Percentiles rank a stretch among this genome's conserved stretches.
Conservation (phyloP, 1,140 invertebrate species). For the Heliothis virescens region DNA sequence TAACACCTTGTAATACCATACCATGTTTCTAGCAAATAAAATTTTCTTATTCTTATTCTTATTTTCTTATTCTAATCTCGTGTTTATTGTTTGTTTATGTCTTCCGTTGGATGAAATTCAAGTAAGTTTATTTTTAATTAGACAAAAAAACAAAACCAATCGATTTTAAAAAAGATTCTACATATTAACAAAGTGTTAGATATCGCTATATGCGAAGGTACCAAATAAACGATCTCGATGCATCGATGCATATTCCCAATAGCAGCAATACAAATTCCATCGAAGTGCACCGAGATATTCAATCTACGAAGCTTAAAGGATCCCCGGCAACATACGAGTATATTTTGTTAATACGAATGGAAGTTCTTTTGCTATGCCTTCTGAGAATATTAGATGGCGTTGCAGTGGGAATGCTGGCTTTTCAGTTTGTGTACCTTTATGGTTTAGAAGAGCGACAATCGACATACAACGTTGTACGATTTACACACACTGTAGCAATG, state of each 20-base stretch:
- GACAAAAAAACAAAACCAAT: too few species aligned
- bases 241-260: constrained; percentile 26
- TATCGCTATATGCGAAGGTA: too few species aligned
- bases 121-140: too few species aligned
- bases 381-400: not conserved
- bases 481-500: constrained; percentile 4
- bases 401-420: not conserved
- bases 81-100: too few species aligned
- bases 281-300: constrained; percentile 28
- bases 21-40: too few species aligned
- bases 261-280: constrained; percentile 25
- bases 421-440: not conserved
- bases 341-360: not conserved
- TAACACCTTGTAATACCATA: too few species aligned
- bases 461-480: not conserved
- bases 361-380: not conserved
- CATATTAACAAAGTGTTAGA: too few species aligned
- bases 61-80: too few species aligned
- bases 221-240: constrained; percentile 5
- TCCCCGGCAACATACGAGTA: not conserved
- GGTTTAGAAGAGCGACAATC: not conserved
- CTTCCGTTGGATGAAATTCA: too few species aligned
- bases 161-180: too few species aligned
- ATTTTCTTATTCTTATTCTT: too few species aligned
- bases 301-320: constrained; percentile 18